Evolutionary conservation across 2,888 invertebrate species (phyloP).

Genomic region (Drosophila melanosoma): DNA sequence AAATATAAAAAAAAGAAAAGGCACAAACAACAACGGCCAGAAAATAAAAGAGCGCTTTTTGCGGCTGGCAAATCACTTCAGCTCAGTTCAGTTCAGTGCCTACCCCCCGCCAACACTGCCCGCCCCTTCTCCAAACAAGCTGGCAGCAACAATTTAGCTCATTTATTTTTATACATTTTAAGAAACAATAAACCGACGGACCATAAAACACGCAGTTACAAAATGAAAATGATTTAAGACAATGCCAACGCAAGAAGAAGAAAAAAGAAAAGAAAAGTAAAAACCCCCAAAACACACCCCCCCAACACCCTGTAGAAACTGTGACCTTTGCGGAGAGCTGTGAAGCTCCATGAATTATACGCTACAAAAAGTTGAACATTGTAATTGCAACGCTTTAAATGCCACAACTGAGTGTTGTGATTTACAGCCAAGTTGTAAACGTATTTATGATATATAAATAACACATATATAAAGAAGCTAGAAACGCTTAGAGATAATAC

Average conservation of each 20-base stretch:
- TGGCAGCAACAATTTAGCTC: slow-evolving; percentile 75
- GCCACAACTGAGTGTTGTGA: slow-evolving; percentile 47
- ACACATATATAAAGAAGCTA: not conserved
- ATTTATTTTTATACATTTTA: slow-evolving; percentile 80
- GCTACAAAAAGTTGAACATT: slow-evolving; percentile 66
- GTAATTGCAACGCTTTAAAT: slow-evolving; percentile 77
- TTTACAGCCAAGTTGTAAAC: slow-evolving; percentile 40
- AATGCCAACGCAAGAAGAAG: slow-evolving; percentile 33
- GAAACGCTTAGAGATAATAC: not conserved
- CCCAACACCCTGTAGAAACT: not conserved
- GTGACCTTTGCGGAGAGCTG: slow-evolving; percentile 5
- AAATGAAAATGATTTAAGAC: slow-evolving; percentile 78
- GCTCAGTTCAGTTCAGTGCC: slow-evolving; percentile 3
- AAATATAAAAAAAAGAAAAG: not conserved
- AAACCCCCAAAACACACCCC: not conserved
- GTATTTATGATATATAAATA: not conserved
- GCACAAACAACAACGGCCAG: not conserved
- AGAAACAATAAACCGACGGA: slow-evolving; percentile 78
- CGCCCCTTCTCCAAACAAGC: not conserved
- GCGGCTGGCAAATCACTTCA: slow-evolving; percentile 65
- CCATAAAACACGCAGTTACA: slow-evolving; percentile 77
- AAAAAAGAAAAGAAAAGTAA: not conserved
- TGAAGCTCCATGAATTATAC: slow-evolving; percentile 46
- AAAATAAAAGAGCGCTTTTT: slow-evolving; percentile 29
- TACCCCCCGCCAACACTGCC: not conserved